Base-by-base conservation (phyloP, 2,888 invertebrate genomes). In the Endomychus coccineus region DNA sequence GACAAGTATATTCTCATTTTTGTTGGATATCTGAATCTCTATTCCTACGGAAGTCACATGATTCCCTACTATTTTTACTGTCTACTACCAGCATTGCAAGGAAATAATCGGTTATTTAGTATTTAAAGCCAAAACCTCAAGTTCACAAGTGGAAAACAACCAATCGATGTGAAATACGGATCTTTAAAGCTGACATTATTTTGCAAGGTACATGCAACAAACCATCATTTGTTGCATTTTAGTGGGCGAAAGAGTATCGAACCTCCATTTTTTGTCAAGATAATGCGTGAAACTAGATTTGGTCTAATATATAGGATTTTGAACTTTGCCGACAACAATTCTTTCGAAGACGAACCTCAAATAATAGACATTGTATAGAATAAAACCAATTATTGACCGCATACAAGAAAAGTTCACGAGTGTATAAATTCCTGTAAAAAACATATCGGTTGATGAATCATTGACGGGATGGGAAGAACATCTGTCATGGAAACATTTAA, bases 391-490 rank as follows among this genome's bases (percentile, higher is more conserved):
- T 19, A 7, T 19, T 19, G n/a, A 19, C n/a, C 21, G n/a, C 21
- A 6, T 19, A 19, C 21, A 19, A 19, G 21, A 19, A n/a, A 19
- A 19, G 21, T 19, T 19, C n/a, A 19, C n/a, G 21, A 19, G 21
- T 19, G 21, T 19, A 6, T 19, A 19, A 6, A 19, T 19, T 19
- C 21, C n/a, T n/a, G 21, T 7, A 19, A 19, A 19, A 19, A 19
- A 19, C 21, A 19, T 19, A 19, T n/a, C 21, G n/a, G 21, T 19
- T 19, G 21, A 19, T 19, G 21, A 19, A 19, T 19, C 21, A 19
- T 19, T 19, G 21, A 19, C n/a, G 21, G 21, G 21, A n/a, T 19
- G 21, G 21, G n/a, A 19, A 19, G 21, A n/a, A 19, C 21, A 19
- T 19, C 21, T 19, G n/a, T 19, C 21, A n/a, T 19, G 21, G 21